phyloP scores from a whole-genome alignment of 2,797 vertebrate species.

The Megalops cyprinoides region DNA sequence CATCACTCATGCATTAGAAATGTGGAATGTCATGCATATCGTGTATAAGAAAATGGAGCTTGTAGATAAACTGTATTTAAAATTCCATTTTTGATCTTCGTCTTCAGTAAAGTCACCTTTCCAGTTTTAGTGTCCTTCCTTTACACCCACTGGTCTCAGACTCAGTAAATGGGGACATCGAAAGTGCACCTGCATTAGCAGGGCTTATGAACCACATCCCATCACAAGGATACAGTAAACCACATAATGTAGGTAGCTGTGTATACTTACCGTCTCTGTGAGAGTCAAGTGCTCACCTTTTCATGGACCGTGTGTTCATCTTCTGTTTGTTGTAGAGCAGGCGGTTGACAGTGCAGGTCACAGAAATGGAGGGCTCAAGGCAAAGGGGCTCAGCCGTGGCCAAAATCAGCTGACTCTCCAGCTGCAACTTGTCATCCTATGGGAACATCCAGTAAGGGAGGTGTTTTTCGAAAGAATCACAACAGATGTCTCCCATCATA shows the following conservation, averaged over 20 bases:
- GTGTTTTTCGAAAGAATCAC: neutral
- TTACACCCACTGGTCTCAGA: too few species aligned
- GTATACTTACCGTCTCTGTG: neutral
- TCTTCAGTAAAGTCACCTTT: too few species aligned
- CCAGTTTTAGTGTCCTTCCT: too few species aligned
- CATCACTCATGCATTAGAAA: too few species aligned
- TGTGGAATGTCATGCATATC: too few species aligned
- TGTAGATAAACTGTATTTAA: too few species aligned
- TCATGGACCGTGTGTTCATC: conserved; percentile 96
- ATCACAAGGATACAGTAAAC: neutral
- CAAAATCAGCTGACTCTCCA: conserved; percentile 96
- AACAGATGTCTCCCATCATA: neutral
- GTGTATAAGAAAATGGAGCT: too few species aligned
- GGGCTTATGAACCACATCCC: neutral
- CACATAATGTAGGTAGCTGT: neutral
- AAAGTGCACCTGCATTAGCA: neutral
- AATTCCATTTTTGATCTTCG: too few species aligned
- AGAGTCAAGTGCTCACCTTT: conserved; percentile 75
- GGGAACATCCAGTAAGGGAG: neutral
- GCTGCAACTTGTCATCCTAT: conserved; percentile 91
- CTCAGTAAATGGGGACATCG: neutral
- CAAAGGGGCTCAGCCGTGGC: conserved; percentile 96
- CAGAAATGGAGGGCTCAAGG: conserved; percentile 94
- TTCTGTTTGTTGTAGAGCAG: conserved; percentile 97
- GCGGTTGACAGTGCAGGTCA: conserved; percentile 92